These are phyloP conservation scores for Chymomyza fuscimana DNA, from an alignment of 2,888 invertebrate genomes.

Conservation along the genomic window DNA sequence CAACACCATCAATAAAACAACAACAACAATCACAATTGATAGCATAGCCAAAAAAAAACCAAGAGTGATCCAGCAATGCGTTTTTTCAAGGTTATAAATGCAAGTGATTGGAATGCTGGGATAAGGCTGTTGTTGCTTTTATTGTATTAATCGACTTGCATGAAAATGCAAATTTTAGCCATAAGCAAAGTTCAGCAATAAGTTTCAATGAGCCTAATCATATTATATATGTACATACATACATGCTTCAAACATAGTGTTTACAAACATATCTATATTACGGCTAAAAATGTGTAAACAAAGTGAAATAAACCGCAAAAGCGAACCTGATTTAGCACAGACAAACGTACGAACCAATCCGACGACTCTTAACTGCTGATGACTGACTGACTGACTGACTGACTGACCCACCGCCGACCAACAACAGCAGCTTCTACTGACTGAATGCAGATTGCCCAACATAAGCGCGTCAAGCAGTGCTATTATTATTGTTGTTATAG, in stretches of 20 bases:
- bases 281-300: neutral
- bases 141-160: conserved; percentile 39
- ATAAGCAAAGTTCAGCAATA: conserved; percentile 44
- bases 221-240: conserved; percentile 39
- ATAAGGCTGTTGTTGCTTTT: conserved; percentile 12
- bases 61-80: neutral
- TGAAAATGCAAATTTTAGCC: conserved; percentile 67
- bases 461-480: conserved; percentile 8
- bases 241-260: neutral
- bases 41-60: neutral
- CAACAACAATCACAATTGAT: neutral
- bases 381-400: conserved; percentile 1
- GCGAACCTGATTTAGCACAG: conserved; percentile 51
- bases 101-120: conserved; percentile 14
- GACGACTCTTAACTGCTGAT: conserved; percentile 4
- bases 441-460: conserved; percentile 50
- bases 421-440: conserved; percentile 3
- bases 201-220: conserved; percentile 61
- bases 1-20: conserved; percentile 25
- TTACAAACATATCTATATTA: neutral
- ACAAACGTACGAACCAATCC: conserved; percentile 1
- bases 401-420: neutral
- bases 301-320: conserved; percentile 27
- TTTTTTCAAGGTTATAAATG: conserved; percentile 56
- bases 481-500: neutral